Percentiles rank a stretch among this genome's conserved stretches.
These are phyloP conservation scores for Nemopilema nomurai DNA, from an alignment of 30 jellyfish, hydroid and myxozoan genomes.

Conservation along the genomic window DNA sequence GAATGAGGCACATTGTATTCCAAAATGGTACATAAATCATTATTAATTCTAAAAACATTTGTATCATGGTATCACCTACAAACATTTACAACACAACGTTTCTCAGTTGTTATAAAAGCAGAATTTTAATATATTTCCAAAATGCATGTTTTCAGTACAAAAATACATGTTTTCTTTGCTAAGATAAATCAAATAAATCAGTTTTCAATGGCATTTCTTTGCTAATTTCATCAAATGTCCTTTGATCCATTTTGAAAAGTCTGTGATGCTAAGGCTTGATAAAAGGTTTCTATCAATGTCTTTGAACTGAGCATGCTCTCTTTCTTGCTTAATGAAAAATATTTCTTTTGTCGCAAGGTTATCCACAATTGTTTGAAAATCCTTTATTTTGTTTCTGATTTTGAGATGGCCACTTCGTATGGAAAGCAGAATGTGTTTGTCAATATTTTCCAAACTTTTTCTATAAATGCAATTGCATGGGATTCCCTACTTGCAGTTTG, in stretches of 20 bases:
- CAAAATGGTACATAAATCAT: constrained; percentile 23
- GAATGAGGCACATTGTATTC: constrained; percentile 33
- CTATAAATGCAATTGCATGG: constrained; percentile 7
- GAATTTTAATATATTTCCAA: not conserved
- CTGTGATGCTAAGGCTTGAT: constrained; percentile 18
- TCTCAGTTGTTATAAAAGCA: not conserved
- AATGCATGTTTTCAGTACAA: not conserved
- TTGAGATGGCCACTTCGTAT: constrained; percentile 5
- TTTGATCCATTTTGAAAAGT: constrained; percentile 11
- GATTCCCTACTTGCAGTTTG: constrained; percentile 17
- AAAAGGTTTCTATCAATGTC: constrained; percentile 6
- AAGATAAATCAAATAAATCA: not conserved
- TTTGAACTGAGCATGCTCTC: constrained; percentile 1
- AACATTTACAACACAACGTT: not conserved
- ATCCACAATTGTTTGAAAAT: constrained; percentile 10
- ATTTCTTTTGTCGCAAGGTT: not conserved
- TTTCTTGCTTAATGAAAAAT: not conserved
- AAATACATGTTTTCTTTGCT: not conserved
- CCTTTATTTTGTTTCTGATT: constrained; percentile 9
- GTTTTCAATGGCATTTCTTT: not conserved
- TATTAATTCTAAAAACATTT: not conserved
- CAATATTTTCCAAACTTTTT: constrained; percentile 2
- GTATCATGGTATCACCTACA: not conserved
- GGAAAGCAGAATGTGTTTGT: not conserved
- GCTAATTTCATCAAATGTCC: constrained; percentile 3